Percentiles rank a stretch among this genome's conserved stretches.
Conservation (phyloP, 2,797 vertebrate species). For the Falco columbarius region DNA sequence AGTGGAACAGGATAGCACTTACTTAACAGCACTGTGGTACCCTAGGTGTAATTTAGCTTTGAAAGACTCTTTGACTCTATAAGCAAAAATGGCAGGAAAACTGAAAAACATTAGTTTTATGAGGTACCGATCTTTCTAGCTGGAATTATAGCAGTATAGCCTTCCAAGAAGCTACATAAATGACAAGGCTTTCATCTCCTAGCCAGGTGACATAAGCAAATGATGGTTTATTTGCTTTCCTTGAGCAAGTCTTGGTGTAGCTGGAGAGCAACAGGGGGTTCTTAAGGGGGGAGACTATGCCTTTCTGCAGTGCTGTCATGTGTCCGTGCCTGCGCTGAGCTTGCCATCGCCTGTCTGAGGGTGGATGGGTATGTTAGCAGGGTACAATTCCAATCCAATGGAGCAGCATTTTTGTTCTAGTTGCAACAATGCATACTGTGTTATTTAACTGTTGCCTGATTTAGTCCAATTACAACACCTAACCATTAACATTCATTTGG, state of each 20-base stretch:
- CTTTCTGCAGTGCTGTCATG: neutral
- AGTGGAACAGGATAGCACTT: neutral
- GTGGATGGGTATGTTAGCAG: neutral
- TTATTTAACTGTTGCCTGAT: neutral
- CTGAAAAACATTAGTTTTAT: neutral
- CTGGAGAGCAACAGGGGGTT: neutral
- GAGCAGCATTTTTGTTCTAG: neutral
- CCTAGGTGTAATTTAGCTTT: neutral
- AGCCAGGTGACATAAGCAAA: neutral
- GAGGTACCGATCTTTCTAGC: neutral
- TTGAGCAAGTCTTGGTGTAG: neutral
- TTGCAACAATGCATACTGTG: neutral
- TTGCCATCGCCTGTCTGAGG: neutral
- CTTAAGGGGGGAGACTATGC: fast-evolving
- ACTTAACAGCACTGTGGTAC: neutral
- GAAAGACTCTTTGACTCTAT: neutral
- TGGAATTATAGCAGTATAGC: neutral
- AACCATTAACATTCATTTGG: neutral
- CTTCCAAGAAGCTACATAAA: neutral
- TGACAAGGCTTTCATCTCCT: neutral
- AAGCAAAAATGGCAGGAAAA: neutral
- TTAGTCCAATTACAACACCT: neutral
- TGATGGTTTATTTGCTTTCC: neutral
- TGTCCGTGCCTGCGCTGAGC: fast-evolving
- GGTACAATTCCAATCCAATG: neutral